Base-by-base conservation (phyloP, 1,140 invertebrate species). In the Platyscapa corneri region DNA sequence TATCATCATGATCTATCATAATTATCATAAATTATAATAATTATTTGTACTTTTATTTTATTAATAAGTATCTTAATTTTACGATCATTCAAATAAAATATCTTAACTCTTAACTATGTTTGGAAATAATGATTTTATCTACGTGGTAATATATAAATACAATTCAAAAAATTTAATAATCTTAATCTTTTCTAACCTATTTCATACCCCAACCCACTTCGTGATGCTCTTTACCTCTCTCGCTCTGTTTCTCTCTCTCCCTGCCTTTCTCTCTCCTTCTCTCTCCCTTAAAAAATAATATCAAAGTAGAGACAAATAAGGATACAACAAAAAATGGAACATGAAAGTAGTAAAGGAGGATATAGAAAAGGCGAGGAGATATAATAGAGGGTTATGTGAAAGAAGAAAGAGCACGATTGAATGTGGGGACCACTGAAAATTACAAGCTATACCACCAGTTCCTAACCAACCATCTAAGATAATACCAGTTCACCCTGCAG, bases 401-500 rank as follows among this genome's bases (percentile, higher is more conserved):
- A 85, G 34, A 70, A 86, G 65, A 81, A 88, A 86, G 87, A 85
- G 53, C 87, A 83, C 64, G 87, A 87, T 86, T 74, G 83, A 87
- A 88, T 87, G 83, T 86, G 88, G 88, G 89, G 89, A 89, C 87
- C 89, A 88, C 89, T 93, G 91, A 92, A 93, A 93, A 93, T 93
- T 93, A 93, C 92, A 93, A 93, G 92, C 91, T 93, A 91, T 92
- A 91, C 92, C 90, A n/a, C n/a, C 90, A 91, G 90, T 90, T 91
- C 87, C 90, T 92, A 93, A 93, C 90, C 91, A 91, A 92, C 92
- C 90, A 93, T 93, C 92, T 92, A 91, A 93, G 92, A 93, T 93
- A 93, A 93, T 93, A 92, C 92, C 91, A 88, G 91, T 89, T 93
- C 91, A 90, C 91, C 92, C 93, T 91, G 88, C 88, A 93, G 92